Base-by-base conservation (phyloP, 2,888 invertebrate genomes). In the Tinea semifulvella region DNA sequence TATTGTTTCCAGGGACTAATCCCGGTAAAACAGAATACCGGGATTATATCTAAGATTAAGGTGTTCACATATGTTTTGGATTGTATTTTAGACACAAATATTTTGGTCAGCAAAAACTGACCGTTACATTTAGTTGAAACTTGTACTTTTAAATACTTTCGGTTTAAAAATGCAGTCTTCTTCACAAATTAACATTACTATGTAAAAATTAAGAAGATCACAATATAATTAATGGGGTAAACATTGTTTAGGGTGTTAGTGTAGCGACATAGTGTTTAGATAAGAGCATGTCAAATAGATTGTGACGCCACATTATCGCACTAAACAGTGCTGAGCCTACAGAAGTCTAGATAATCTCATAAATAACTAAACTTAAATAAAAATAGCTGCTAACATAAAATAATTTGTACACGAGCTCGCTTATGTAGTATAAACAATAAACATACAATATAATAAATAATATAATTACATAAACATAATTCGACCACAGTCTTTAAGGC, bases 271-370 rank as follows among this genome's bases (percentile, higher is more conserved):
- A n/a, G n/a, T n/a, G n/a, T n/a, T n/a, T n/a, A n/a, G n/a, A n/a
- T n/a, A n/a, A n/a, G n/a, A n/a, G n/a, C n/a, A n/a, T n/a, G n/a
- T n/a, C n/a, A n/a, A n/a, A n/a, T n/a, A n/a, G n/a, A n/a, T n/a
- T n/a, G n/a, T n/a, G n/a, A n/a, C n/a, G n/a, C n/a, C n/a, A n/a
- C n/a, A n/a, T n/a, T n/a, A n/a, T n/a, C n/a, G n/a, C n/a, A n/a
- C n/a, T n/a, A n/a, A n/a, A n/a, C n/a, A n/a, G n/a, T n/a, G n/a
- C n/a, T n/a, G n/a, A n/a, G n/a, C 67, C 60, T 61, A 63, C 40
- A 14, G 59, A 62, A 63, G 65, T 67, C 71, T 74, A 75, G 67
- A 65, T 80, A 77, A 80, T 80, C 77, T 80, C 79, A 80, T 80
- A 79, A 80, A 79, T 77, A 77, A 64, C 66, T 59, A 76, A 72